Evolutionary conservation across 2,113 vertebrate genomes (phyloP).

Genomic region (Gavia stellata): DNA sequence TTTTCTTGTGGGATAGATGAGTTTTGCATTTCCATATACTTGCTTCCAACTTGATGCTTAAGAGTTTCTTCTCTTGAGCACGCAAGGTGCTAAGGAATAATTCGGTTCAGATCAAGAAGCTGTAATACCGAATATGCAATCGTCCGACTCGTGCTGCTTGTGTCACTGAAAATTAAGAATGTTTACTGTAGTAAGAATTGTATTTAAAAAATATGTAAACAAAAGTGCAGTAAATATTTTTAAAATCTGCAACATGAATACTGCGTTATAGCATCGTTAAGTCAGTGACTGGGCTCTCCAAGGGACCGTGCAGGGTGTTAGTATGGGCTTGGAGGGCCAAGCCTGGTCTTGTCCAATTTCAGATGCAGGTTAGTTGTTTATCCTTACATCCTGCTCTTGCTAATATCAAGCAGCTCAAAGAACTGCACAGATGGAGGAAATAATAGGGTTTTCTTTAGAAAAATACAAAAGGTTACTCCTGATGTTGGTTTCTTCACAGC

Average conservation of each 20-base stretch:
- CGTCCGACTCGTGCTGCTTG: not conserved
- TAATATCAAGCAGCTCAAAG: not conserved
- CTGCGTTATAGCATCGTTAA: fast-evolving
- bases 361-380: not conserved
- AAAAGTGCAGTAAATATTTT: not conserved
- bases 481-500: not conserved
- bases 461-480: not conserved
- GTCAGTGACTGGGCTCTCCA: not conserved
- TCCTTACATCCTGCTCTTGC: not conserved
- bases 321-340: not conserved
- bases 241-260: not conserved
- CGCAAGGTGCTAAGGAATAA: not conserved
- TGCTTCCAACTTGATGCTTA: not conserved
- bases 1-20: not conserved
- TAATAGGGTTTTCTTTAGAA: not conserved
- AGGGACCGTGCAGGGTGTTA: not conserved
- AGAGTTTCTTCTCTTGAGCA: not conserved
- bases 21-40: not conserved
- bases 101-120: not conserved
- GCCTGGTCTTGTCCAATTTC: not conserved
- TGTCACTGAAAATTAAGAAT: not conserved
- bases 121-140: not conserved
- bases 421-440: not conserved
- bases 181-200: not conserved
- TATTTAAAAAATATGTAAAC: not conserved